Evolutionary conservation across 2,113 vertebrate genomes (phyloP), one percentile per base, ranked within the genome.

Genomic region (Daboia siamensis): DNA sequence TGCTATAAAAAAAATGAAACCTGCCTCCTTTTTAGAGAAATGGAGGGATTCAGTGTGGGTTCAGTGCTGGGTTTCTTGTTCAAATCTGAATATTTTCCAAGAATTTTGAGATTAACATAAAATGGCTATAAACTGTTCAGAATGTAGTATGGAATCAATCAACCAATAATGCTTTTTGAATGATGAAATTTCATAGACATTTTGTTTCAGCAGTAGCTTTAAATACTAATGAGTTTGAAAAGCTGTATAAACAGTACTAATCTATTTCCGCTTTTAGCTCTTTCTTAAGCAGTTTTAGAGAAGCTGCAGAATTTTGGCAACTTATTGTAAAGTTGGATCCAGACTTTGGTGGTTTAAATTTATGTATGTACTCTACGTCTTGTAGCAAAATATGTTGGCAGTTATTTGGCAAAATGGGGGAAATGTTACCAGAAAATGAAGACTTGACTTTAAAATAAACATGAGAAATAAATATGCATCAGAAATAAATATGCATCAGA

Each of bases 331-430:
- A 95, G 59, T 86, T 46, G 88, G 92, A 93, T 92, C 94, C 95
- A 95, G 93, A 93, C 91, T 96, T 93, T 88, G 90, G 64, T 15
- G 95, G 96, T 91, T 95, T 96, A 51, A 61, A 48, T 87, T 96
- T 93, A 94, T 95, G 93, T 94, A 90, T 94, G 94, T 93, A 88
- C 3, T n/a, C 90, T 48, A 48, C 93, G 91, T 94, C 94, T 94
- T 93, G 94, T 5, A 44, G 84, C 92, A 94, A 95, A 95, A 97
- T 97, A 96, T 97, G 96, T 52, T 96, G 95, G 96, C 93, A 96
- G 92, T 97, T 97, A 97, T 95, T 96, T 96, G 95, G 94, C 93
- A 95, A 95, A 96, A 96, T 94, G 93, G 96, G 93, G 95, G 95
- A 95, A 95, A 39, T 55, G 94, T 95, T 95, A 94, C 95, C 93